Percentiles rank a stretch among this genome's conserved stretches.
phyloP scores from a whole-genome alignment of 30 jellyfish, hydroid and myxozoan genomes.

The Sanderia malayensis region DNA sequence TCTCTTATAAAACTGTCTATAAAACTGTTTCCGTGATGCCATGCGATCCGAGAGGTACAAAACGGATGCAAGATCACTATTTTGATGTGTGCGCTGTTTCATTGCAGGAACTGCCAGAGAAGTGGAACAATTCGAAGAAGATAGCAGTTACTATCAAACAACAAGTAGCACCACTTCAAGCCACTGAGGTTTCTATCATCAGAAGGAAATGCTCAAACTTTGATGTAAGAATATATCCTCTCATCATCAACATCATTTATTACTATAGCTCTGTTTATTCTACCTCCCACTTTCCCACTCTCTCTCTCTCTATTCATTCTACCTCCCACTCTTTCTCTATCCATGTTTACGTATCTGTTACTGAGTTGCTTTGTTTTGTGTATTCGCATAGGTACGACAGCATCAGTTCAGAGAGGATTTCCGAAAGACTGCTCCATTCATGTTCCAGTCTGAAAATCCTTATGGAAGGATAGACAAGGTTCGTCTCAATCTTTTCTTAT shows the following conservation, averaged over 20 bases:
- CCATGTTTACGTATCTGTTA: no score
- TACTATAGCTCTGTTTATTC: no score
- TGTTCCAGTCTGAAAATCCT: constrained; percentile 76
- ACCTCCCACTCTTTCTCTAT: no score
- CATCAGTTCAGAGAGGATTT: constrained; percentile 95
- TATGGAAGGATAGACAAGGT: constrained; percentile 81
- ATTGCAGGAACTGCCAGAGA: constrained; percentile 94
- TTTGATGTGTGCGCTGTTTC: no score
- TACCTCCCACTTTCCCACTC: no score
- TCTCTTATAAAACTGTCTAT: no score
- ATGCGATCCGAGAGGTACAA: no score
- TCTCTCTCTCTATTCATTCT: no score
- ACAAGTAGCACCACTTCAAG: constrained; percentile 97
- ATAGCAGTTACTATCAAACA: constrained; percentile 91
- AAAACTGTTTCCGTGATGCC: no score
- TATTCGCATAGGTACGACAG: constrained; percentile 88
- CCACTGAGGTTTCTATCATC: constrained; percentile 91
- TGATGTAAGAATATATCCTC: constrained; percentile 94
- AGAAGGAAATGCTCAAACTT: constrained; percentile 85
- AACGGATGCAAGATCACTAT: no score
- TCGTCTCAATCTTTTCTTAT: background rate
- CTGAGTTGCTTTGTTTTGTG: background rate
- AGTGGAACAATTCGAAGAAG: constrained; percentile 96
- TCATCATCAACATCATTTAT: no score
- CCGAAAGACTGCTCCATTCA: constrained; percentile 90